Evolutionary conservation across 2,888 invertebrate species (phyloP).

Genomic region (Cordilura impudica): DNA sequence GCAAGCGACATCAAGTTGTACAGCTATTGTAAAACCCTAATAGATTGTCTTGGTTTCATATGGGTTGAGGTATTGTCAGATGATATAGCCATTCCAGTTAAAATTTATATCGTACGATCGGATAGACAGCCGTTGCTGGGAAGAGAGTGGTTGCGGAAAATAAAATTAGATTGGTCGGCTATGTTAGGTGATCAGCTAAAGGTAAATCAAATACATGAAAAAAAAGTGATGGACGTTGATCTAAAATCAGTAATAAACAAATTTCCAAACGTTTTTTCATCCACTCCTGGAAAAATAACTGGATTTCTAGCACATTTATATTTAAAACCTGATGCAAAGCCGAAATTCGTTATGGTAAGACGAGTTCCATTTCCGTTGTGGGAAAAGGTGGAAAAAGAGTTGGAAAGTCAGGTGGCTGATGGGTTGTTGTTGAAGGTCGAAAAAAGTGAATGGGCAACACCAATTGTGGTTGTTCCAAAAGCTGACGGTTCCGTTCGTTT

Average conservation of each 20-base stretch:
- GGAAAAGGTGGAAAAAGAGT: too few relatives aligned
- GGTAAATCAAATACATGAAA: too few relatives aligned
- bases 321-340: slow-evolving; percentile 5
- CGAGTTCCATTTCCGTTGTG: slow-evolving; percentile 16
- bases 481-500: slow-evolving; percentile 11
- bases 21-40: slow-evolving; percentile 14
- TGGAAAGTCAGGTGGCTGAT: too few relatives aligned
- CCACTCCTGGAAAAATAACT: slow-evolving; percentile 32
- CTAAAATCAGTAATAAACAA: not conserved
- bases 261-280: slow-evolving; percentile 43
- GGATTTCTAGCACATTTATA: slow-evolving; percentile 19
- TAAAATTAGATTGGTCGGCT: slow-evolving; percentile 36
- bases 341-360: slow-evolving; percentile 56
- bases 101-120: slow-evolving; percentile 49
- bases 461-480: too few relatives aligned
- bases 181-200: not conserved
- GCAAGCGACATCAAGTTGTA: slow-evolving; percentile 5
- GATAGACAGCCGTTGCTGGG: slow-evolving; percentile 51
- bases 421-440: too few relatives aligned
- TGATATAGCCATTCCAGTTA: not conserved
- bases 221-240: not conserved
- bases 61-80: too few relatives aligned
- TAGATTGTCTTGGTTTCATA: too few relatives aligned
- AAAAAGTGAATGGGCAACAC: too few relatives aligned
- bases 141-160: slow-evolving; percentile 49